Evolutionary conservation across 2,888 invertebrate species (phyloP), one percentile per base, ranked within the genome.

Genomic region (Hermaeophaga mercurialis): DNA sequence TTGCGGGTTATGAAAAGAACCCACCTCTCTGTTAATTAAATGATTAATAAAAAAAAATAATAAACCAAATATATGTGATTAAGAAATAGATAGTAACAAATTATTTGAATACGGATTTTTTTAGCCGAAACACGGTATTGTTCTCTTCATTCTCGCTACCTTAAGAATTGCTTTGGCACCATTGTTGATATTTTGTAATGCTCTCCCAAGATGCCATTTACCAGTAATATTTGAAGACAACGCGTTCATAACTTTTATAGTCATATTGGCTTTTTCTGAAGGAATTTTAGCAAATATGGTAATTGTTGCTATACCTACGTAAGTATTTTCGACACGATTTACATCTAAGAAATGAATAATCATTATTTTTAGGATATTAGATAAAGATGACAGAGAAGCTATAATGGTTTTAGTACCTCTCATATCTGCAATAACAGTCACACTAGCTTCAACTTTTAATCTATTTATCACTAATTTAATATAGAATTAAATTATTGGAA

Each of bases 231-330:
- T 96, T 72, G 79, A 84, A 17, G 96, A 96, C 78, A 79, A 83
- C 66, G 82, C 85, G 69, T 94, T 90, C 71, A 88, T 91, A 60
- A 72, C 86, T 43, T 83, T 95, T 69, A 90, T 92, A 72, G 78
- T 87, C 2, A 61, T 86, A 1, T 92, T 96, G 78, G 88, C 90
- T 0, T 78, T 94, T 63, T 85, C 88, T 57, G 96, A 96, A 74
- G 96, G 96, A 4, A 95, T 95, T 75, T 78, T 96, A 18, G 89
- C 92, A 36, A 94, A 94, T 68, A 85, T 94, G 52, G 81, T 87
- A 46, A 88, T 96, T 79, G 88, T 94, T 59, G 86, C 89, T 73
- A 88, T 90, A 31, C 93, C 95, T 9, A 87, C 85, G 94, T 94
- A 79, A 62, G 62, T 58, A 62, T n/a, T n/a, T n/a, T n/a, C n/a